These are phyloP conservation scores for Phortica okadai DNA, from an alignment of 2,888 invertebrate genomes.

Conservation along the genomic window DNA sequence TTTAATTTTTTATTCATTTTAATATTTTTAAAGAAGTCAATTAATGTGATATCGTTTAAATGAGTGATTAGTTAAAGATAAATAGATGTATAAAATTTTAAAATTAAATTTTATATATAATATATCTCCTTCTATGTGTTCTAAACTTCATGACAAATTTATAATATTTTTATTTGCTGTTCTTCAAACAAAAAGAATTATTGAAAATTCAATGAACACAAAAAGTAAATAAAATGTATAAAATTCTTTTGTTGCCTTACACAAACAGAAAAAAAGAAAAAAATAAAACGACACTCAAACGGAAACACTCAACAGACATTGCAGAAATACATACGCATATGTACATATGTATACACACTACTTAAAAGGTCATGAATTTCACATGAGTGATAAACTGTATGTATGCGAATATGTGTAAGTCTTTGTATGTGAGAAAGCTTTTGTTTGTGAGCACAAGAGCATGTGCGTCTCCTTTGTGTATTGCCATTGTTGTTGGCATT, in stretches of 20 bases:
- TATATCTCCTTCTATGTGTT: too few species aligned
- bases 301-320: not conserved
- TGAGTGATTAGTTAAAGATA: too few species aligned
- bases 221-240: not conserved
- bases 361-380: slow-evolving; percentile 20
- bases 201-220: slow-evolving; percentile 6
- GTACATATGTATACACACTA: not conserved
- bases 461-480: not conserved
- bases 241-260: not conserved
- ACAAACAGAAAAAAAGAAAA: not conserved
- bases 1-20: too few species aligned
- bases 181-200: too few species aligned
- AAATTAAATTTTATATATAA: too few species aligned
- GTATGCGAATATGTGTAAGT: not conserved
- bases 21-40: too few species aligned
- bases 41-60: too few species aligned
- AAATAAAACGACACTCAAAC: slow-evolving; percentile 5
- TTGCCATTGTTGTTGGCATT: slow-evolving; percentile 5
- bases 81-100: too few species aligned
- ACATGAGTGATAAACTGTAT: not conserved
- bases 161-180: too few species aligned
- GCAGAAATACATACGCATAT: not conserved
- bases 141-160: too few species aligned
- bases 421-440: not conserved
- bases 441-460: not conserved